A percentile compares a stretch with the other conserved stretches of the same genome.
Conservation (phyloP, 2,888 invertebrate genomes). For the Alviniconcha strummeri region DNA sequence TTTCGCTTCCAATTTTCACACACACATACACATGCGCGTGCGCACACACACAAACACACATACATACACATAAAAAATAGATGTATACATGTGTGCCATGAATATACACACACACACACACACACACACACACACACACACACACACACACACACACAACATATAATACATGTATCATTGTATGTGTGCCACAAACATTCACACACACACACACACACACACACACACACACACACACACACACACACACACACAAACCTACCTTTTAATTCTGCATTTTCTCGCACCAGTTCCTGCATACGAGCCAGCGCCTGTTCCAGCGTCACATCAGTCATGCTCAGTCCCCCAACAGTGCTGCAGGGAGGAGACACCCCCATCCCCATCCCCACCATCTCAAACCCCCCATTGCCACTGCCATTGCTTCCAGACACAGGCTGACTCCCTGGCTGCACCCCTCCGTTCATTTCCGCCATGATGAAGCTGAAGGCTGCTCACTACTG, state of each 20-base stretch:
- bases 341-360: slow-evolving; percentile 19
- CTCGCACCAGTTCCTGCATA: slow-evolving; percentile 57
- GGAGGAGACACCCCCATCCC: slow-evolving; percentile 30
- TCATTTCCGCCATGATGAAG: slow-evolving; percentile 12
- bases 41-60: background rate
- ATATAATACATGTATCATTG: background rate
- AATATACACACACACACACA: background rate
- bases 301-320: slow-evolving; percentile 58
- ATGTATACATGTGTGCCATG: too few relatives aligned
- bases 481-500: background rate
- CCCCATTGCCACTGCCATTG: background rate
- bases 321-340: slow-evolving; percentile 57
- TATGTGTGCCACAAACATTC: background rate
- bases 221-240: background rate
- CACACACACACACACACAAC: background rate
- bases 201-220: background rate
- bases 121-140: background rate
- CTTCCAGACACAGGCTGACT: slow-evolving; percentile 27
- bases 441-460: slow-evolving; percentile 13
- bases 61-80: background rate
- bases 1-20: background rate
- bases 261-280: slow-evolving; percentile 61
- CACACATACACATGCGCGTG: background rate
- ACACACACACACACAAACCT: slow-evolving; percentile 1
- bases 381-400: slow-evolving; percentile 23